Evolutionary conservation across 2,113 vertebrate genomes (phyloP).

Genomic region (Canis aureus): DNA sequence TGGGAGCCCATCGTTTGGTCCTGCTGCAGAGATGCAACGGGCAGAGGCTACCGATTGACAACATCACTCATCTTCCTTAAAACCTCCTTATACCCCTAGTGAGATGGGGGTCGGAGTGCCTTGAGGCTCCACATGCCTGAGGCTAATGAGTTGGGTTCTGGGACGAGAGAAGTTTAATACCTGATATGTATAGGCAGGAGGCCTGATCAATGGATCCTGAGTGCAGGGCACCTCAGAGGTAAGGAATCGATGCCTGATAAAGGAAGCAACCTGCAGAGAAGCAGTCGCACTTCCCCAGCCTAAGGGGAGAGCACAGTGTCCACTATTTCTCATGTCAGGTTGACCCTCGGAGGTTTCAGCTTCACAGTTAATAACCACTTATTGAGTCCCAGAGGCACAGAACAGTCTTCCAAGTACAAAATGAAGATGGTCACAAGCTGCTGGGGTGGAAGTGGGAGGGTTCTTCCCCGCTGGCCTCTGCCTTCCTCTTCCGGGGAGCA

Average conservation of each 20-base stretch:
- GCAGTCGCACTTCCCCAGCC: background rate
- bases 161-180: background rate
- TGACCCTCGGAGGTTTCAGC: background rate
- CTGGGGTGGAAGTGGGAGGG: background rate
- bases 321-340: background rate
- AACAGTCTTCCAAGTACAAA: background rate
- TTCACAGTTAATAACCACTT: background rate
- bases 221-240: background rate
- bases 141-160: background rate
- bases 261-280: background rate
- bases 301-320: background rate
- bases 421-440: background rate
- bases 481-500: background rate
- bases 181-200: background rate
- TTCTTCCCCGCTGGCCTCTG: background rate
- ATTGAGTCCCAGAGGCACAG: background rate
- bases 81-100: background rate
- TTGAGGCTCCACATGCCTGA: background rate
- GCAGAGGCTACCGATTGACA: background rate
- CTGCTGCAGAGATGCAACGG: background rate
- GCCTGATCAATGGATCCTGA: background rate
- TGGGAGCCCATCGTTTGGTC: background rate
- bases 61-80: background rate
- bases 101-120: background rate
- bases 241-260: background rate